phyloP scores from a whole-genome alignment of 2,113 vertebrate genomes.

The Nannospalax galili region DNA sequence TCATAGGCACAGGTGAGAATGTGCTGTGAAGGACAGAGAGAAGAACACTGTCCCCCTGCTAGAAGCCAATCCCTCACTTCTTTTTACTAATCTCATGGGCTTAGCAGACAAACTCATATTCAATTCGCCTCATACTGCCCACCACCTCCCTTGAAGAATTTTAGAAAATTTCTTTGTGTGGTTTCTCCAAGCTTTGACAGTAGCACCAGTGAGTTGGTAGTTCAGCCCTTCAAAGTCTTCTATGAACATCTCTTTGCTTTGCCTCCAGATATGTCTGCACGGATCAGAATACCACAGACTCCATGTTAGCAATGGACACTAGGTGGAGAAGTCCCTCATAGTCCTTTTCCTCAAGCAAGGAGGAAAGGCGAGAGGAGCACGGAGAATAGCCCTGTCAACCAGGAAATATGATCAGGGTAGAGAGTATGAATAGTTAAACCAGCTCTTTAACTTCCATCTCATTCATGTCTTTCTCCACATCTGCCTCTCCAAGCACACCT shows the following conservation, averaged over 20 bases:
- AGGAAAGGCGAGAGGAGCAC: background rate
- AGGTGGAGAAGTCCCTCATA: slow-evolving; percentile 23
- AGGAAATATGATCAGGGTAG: background rate
- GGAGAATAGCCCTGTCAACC: background rate
- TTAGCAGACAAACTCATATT: background rate
- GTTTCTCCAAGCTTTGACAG: background rate
- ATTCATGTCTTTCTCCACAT: background rate
- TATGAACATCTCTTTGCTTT: background rate
- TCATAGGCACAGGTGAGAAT: rapidly evolving
- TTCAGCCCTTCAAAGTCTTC: background rate
- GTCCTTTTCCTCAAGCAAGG: background rate
- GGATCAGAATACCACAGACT: background rate
- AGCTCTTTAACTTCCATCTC: background rate
- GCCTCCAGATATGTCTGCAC: background rate
- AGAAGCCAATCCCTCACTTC: background rate
- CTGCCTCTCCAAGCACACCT: background rate
- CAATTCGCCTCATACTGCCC: background rate
- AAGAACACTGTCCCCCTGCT: background rate
- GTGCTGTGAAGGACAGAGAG: background rate
- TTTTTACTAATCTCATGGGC: background rate
- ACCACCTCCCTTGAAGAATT: background rate
- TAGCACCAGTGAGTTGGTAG: background rate
- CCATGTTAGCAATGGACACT: background rate
- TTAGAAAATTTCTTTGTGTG: background rate
- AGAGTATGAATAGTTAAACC: background rate